Evolutionary conservation across 2,113 vertebrate genomes (phyloP).

Genomic region (Sylvilagus bachmani): DNA sequence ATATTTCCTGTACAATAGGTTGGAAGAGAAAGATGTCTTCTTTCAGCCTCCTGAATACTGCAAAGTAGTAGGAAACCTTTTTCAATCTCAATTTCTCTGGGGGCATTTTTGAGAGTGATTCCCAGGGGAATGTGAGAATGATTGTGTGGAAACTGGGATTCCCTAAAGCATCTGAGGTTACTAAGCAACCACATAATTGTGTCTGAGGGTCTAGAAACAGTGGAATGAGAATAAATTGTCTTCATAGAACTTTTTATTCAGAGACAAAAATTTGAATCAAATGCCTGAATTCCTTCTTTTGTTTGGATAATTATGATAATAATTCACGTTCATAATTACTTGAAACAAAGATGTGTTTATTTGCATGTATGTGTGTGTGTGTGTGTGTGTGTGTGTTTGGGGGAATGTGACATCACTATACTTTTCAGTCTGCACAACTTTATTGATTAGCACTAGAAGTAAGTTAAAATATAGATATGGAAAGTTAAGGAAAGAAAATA

Average conservation of each 20-base stretch:
- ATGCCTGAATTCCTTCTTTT: not conserved
- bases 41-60: conserved; percentile 17
- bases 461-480: not conserved
- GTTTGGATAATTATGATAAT: not conserved
- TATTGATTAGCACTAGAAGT: not conserved
- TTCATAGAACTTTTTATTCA: not conserved
- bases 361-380: too few species aligned
- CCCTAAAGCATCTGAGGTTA: not conserved
- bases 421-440: not conserved
- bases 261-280: not conserved
- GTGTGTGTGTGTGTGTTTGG: accelerated
- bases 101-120: not conserved
- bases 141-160: not conserved
- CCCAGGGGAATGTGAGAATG: not conserved
- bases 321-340: not conserved
- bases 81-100: not conserved
- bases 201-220: not conserved
- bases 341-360: not conserved
- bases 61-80: not conserved
- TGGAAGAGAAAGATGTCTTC: not conserved
- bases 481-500: not conserved
- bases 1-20: not conserved
- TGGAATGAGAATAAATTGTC: not conserved
- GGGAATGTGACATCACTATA: not conserved
- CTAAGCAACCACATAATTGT: not conserved